phyloP scores from a whole-genome alignment of 2,113 vertebrate genomes.

The Tetrax tetrax region DNA sequence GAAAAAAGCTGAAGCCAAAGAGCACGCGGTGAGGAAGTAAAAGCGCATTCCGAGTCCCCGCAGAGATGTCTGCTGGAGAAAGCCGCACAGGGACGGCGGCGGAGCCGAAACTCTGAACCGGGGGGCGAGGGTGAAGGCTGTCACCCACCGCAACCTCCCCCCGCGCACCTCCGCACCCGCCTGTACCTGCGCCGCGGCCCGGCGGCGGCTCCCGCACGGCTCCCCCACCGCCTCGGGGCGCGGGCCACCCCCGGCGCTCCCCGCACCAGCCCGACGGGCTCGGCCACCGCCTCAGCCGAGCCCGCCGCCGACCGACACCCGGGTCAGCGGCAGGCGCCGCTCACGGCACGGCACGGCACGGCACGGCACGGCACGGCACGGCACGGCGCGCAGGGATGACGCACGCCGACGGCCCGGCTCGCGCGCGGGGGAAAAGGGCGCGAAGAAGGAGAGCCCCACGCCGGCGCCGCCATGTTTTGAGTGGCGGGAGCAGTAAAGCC shows the following conservation, averaged over 20 bases:
- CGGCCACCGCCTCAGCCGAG: fast-evolving
- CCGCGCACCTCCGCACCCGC: not conserved
- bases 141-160: not conserved
- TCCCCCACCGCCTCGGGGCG: too few species aligned
- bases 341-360: fast-evolving
- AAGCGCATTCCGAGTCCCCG: not conserved
- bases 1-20: not conserved
- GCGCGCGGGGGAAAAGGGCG: not conserved
- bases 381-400: fast-evolving
- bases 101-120: not conserved
- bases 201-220: not conserved
- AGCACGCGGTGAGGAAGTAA: not conserved
- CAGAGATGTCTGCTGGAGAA: not conserved
- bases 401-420: fast-evolving
- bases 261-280: not conserved
- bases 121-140: too few species aligned
- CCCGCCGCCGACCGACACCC: fast-evolving
- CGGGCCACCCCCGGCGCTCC: too few species aligned
- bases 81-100: not conserved
- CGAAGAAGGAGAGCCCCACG: fast-evolving
- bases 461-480: not conserved
- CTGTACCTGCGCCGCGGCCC: not conserved
- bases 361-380: fast-evolving
- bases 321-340: not conserved
- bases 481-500: fast-evolving